Evolutionary conservation across 2,888 invertebrate genomes (phyloP), one percentile per base, ranked within the genome.

Genomic region (Vesta saturnalis): DNA sequence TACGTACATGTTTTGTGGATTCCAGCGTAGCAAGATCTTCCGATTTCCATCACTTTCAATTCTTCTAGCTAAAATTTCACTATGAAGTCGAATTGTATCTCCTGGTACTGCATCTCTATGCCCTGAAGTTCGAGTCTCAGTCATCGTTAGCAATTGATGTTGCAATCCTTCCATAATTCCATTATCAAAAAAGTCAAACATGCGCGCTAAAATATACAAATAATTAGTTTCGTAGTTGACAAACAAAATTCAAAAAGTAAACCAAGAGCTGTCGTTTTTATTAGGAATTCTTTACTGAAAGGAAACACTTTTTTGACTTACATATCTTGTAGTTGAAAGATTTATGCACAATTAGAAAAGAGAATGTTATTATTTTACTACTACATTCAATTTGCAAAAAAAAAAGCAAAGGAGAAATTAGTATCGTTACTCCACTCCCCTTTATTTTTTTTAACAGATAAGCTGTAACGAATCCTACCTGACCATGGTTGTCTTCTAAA

Each of bases 141-240:
- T 88, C 77, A 90, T 82, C 68, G 85, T 86, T 62, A 91, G 84
- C 75, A 97, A 85, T 70, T 93, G 91, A 85, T 95, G 92, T 83
- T 94, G 92, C 47, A 97, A 87, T 0, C 94, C 93, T 84, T 96
- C 96, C 97, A 97, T 96, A 73, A 93, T 92, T 60, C 96, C 94
- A 73, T 91, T 86, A 86, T 97, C 97, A 85, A 97, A 94, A 86
- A 93, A 96, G 85, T 97, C 97, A 83, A 95, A 95, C 88, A 94
- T 92, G 77, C 95, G 93, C 73, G 96, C 96, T 96, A 87, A 18
- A 89, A 87, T 72, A 66, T 69, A 60, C 21, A 47, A 39, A 71
- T 69, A 67, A 65, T 56, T n/a, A 39, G n/a, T n/a, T n/a, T n/a
- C 2, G 39, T 12, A 23, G 8, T 23, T 3, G 23, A 23, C 3